Percentiles rank a stretch among this genome's conserved stretches.
phyloP scores from a whole-genome alignment of 2,113 vertebrate species.

The Fulica atra region DNA sequence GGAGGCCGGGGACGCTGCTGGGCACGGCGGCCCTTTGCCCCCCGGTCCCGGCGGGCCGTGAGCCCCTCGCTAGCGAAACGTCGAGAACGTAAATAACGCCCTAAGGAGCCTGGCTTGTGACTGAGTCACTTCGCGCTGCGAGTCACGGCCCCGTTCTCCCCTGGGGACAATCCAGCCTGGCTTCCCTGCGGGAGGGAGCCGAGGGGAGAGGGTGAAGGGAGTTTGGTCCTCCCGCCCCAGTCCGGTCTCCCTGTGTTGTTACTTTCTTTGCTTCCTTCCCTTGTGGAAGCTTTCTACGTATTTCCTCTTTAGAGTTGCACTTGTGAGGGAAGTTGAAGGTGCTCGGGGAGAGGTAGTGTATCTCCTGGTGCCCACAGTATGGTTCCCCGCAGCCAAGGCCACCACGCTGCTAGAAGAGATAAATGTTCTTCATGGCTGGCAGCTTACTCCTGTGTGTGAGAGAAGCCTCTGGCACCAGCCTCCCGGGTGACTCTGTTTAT shows the following conservation, averaged over 20 bases:
- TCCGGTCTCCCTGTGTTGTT: not conserved
- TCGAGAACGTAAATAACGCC: not conserved
- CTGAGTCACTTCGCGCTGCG: no score
- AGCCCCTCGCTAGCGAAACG: not conserved
- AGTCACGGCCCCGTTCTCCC: not conserved
- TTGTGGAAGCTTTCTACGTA: not conserved
- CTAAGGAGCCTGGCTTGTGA: no score
- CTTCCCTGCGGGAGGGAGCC: not conserved
- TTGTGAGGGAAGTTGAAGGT: no score
- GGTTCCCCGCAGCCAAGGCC: no score
- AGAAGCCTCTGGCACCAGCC: not conserved
- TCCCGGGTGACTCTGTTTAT: not conserved
- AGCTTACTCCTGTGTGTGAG: fast-evolving
- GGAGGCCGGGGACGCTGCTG: not conserved
- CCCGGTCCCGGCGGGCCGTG: no score
- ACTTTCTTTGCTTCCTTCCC: not conserved
- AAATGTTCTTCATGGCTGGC: fast-evolving
- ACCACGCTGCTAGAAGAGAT: not conserved
- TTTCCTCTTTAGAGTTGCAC: not conserved
- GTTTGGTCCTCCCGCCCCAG: no score
- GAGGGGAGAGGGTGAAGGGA: not conserved
- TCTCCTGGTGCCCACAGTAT: no score
- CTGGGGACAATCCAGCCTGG: no score
- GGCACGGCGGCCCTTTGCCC: not conserved
- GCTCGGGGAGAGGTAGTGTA: no score